Evolutionary conservation across 2,113 vertebrate species (phyloP).

Genomic region (Cariama cristata): DNA sequence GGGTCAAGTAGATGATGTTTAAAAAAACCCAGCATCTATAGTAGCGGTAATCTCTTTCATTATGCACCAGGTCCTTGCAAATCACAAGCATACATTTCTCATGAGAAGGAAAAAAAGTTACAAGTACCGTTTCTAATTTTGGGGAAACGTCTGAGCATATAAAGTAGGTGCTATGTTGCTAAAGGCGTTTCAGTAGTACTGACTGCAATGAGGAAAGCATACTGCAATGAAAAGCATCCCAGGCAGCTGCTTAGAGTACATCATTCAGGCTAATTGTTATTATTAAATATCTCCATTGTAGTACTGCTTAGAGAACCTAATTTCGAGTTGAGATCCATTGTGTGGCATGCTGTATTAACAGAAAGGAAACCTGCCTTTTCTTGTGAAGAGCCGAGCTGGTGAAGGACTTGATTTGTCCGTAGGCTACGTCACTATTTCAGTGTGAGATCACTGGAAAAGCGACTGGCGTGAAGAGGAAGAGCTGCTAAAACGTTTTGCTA

Average conservation of each 20-base stretch:
- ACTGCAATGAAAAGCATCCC: background rate
- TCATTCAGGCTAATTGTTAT: conserved; percentile 55
- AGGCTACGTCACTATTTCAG: background rate
- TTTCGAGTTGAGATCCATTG: conserved; percentile 22
- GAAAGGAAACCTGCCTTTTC: conserved; percentile 13
- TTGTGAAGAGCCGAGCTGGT: background rate
- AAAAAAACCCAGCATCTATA: background rate
- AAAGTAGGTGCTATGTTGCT: background rate
- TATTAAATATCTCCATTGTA: conserved; percentile 53
- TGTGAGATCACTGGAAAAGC: background rate
- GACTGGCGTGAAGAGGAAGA: background rate
- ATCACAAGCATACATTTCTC: background rate
- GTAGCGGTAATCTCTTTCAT: background rate
- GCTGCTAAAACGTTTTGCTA: background rate
- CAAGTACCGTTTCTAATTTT: background rate
- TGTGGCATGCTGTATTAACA: background rate
- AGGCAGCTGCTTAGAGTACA: background rate
- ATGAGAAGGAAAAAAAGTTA: background rate
- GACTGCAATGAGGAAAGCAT: background rate
- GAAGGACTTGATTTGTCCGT: background rate
- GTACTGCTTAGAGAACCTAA: background rate
- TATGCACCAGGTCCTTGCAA: background rate
- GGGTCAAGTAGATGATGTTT: background rate
- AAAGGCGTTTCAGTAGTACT: background rate
- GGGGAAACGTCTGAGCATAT: background rate